Evolutionary conservation across 2,797 vertebrate species (phyloP).

Genomic region (Morus bassanus): DNA sequence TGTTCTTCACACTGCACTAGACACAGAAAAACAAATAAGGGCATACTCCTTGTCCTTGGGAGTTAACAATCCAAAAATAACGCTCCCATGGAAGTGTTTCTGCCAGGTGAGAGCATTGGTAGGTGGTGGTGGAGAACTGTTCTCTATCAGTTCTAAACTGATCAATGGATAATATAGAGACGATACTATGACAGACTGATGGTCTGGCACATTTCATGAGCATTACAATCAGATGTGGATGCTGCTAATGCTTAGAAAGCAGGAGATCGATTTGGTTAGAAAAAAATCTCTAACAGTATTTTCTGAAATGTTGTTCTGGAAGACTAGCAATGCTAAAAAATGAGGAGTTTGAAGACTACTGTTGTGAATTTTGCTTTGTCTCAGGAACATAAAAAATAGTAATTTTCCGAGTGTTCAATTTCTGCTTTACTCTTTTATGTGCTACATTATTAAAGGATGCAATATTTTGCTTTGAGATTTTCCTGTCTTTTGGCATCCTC

Average conservation of each 20-base stretch:
- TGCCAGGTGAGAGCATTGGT: not conserved
- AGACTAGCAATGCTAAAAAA: not conserved
- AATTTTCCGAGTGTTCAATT: not conserved
- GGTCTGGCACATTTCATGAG: not conserved
- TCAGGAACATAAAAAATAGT: not conserved
- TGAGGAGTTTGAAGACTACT: not conserved
- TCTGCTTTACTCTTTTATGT: not conserved
- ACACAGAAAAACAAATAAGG: not conserved
- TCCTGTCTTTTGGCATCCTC: not conserved
- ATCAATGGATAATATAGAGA: not conserved
- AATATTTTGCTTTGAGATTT: not conserved
- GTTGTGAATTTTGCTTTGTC: not conserved
- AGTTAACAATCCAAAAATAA: not conserved
- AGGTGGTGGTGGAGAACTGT: not conserved
- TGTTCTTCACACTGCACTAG: not conserved
- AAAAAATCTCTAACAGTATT: not conserved
- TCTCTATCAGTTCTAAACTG: not conserved
- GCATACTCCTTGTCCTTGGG: not conserved
- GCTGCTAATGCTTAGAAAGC: not conserved
- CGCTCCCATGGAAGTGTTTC: not conserved
- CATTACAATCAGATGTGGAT: not conserved
- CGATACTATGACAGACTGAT: not conserved
- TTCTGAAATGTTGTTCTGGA: not conserved
- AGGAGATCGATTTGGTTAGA: not conserved
- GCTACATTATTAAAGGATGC: not conserved